Conservation (phyloP, 2,888 invertebrate species). For the Drosophila demipolita region DNA sequence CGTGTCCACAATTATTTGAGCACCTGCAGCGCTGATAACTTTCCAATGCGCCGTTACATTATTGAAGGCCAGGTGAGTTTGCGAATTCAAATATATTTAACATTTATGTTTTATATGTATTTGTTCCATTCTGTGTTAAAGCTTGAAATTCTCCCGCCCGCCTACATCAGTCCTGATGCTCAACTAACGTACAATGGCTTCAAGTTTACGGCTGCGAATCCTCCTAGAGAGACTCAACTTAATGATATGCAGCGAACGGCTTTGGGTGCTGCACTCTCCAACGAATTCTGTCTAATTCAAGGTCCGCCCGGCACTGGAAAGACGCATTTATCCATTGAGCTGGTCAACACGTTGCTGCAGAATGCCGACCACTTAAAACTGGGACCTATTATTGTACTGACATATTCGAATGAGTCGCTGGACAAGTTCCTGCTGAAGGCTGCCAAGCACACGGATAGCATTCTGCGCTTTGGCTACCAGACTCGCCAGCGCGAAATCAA, state of each 20-base stretch:
- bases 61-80: conserved; percentile 86
- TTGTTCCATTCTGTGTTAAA: conserved; percentile 1
- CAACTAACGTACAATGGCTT: conserved; percentile 61
- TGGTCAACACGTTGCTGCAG: conserved; percentile 88
- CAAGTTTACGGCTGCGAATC: conserved; percentile 59
- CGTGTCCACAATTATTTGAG: conserved; percentile 90
- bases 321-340: conserved; percentile 91
- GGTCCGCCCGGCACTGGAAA: conserved; percentile 96
- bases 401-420: conserved; percentile 94
- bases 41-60: conserved; percentile 90
- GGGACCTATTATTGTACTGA: conserved; percentile 89
- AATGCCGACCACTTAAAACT: conserved; percentile 86
- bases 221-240: conserved; percentile 85
- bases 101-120: background rate
- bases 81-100: background rate
- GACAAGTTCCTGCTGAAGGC: conserved; percentile 93
- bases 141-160: conserved; percentile 60
- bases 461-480: conserved; percentile 90
- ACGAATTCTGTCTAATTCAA: conserved; percentile 92
- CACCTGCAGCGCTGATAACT: conserved; percentile 86
- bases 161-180: conserved; percentile 82
- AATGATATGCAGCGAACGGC: conserved; percentile 90
- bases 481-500: conserved; percentile 87
- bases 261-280: conserved; percentile 88
- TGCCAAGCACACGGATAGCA: conserved; percentile 86